phyloP scores from a whole-genome alignment of 2,113 vertebrate species.

The Leucopternis melanops region DNA sequence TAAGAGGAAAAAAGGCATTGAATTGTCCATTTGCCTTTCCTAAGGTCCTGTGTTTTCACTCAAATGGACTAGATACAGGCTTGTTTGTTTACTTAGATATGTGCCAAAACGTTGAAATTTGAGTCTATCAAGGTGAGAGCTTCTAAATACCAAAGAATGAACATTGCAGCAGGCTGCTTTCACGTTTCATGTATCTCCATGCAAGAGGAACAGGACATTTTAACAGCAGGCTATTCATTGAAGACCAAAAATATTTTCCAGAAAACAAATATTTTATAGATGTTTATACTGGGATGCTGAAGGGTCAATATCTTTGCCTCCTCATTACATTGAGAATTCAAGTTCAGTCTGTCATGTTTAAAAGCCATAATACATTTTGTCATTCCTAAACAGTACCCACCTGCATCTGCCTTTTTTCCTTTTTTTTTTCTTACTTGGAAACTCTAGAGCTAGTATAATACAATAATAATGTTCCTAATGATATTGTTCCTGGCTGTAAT shows the following conservation, averaged over 20 bases:
- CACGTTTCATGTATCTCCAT: not conserved
- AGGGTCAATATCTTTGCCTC: not conserved
- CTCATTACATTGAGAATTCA: not conserved
- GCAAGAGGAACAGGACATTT: not conserved
- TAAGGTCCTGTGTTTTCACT: not conserved
- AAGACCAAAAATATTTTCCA: not conserved
- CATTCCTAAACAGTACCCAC: not conserved
- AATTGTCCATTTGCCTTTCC: not conserved
- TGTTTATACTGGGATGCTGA: not conserved
- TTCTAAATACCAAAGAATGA: not conserved
- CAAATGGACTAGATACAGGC: not conserved
- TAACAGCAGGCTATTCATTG: not conserved
- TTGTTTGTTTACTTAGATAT: not conserved
- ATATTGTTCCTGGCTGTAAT: not conserved
- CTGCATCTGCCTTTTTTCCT: not conserved
- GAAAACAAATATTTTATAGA: not conserved
- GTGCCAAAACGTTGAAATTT: slow-evolving; percentile 5
- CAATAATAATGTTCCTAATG: not conserved
- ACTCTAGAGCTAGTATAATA: not conserved
- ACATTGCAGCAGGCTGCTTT: not conserved
- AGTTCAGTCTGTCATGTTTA: not conserved
- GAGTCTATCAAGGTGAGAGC: not conserved
- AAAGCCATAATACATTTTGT: not conserved
- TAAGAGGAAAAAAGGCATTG: no score
- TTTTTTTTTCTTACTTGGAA: not conserved